A percentile compares a stretch with the other conserved stretches of the same genome.
Conservation (phyloP, 2,797 vertebrate species). For the Sebastolobus altivelis region DNA sequence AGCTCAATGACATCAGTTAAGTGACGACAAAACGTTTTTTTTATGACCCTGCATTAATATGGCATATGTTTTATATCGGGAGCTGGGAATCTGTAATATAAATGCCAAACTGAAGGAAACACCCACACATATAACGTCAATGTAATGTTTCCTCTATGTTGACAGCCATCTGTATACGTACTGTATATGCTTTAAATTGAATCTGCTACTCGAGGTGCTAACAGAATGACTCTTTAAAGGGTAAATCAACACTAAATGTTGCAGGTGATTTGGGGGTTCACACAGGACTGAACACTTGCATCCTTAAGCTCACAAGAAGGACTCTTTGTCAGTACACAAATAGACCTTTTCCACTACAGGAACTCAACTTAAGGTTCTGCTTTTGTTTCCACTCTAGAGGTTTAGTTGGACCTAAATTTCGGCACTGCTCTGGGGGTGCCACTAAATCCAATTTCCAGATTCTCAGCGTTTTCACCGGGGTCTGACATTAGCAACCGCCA, state of each 20-base stretch:
- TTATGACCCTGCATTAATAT: slow-evolving; percentile 5
- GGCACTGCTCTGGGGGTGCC: too few species aligned
- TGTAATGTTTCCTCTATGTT: slow-evolving; percentile 47
- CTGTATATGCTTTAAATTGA: slow-evolving; percentile 50
- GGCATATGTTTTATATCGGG: slow-evolving; percentile 26
- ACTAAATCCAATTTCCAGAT: too few species aligned
- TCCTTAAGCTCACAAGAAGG: background rate
- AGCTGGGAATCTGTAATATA: slow-evolving; percentile 32
- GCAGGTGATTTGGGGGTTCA: background rate
- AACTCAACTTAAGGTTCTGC: too few species aligned
- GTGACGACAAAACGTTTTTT: slow-evolving; percentile 22
- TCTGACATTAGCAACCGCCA: too few species aligned
- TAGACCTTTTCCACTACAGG: background rate
- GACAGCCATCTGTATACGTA: slow-evolving; percentile 37
- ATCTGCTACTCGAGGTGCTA: background rate
- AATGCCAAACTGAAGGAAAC: slow-evolving; percentile 42
- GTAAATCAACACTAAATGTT: slow-evolving; percentile 42
- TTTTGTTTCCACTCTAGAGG: background rate
- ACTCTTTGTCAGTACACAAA: background rate
- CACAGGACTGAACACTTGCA: background rate
- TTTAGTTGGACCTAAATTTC: background rate
- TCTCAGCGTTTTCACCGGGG: too few species aligned
- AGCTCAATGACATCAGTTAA: slow-evolving; percentile 37
- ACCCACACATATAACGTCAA: slow-evolving; percentile 1
- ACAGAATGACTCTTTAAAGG: slow-evolving; percentile 28